Conservation (phyloP, 2,113 vertebrate genomes). For the Poicephalus meyeri region DNA sequence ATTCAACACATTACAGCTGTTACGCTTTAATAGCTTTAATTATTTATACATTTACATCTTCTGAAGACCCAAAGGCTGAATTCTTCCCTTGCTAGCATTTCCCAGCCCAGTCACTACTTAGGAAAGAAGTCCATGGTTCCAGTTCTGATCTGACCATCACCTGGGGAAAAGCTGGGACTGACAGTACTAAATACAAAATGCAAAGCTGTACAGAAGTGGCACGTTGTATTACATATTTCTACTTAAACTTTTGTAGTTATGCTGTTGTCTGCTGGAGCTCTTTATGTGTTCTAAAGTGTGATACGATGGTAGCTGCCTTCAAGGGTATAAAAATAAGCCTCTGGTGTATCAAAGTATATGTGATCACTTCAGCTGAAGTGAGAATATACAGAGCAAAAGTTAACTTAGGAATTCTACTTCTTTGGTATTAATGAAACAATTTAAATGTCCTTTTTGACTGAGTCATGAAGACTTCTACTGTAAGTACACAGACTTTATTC, state of each 20-base stretch:
- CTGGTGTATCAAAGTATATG: neutral
- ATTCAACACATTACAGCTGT: neutral
- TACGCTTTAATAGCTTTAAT: neutral
- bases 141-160: neutral
- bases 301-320: neutral
- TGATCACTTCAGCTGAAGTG: neutral
- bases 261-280: neutral
- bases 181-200: neutral
- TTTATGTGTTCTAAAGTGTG: neutral
- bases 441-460: neutral
- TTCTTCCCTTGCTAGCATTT: neutral
- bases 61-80: neutral
- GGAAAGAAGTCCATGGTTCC: neutral
- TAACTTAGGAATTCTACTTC: neutral
- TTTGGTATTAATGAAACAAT: slow-evolving; percentile 38
- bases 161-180: neutral
- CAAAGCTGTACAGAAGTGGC: neutral
- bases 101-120: neutral
- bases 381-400: neutral
- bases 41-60: neutral
- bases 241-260: neutral
- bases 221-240: neutral
- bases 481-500: neutral
- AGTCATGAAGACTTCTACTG: fast-evolving
- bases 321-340: slow-evolving; percentile 61